A percentile compares a stretch with the other conserved stretches of the same genome.
Conservation (phyloP, 2,888 invertebrate species). For the Ditula angustiorana region DNA sequence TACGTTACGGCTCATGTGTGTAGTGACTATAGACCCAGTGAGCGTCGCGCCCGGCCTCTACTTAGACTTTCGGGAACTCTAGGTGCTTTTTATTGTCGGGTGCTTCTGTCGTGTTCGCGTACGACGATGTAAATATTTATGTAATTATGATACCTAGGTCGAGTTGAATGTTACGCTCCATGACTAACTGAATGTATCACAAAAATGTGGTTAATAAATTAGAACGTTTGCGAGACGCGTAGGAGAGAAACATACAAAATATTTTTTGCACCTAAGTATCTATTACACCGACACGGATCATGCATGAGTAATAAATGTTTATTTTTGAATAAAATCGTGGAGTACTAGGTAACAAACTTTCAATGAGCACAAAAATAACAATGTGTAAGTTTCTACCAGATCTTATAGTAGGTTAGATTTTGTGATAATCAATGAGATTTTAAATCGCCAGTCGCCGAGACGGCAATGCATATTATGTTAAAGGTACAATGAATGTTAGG, state of each 20-base stretch:
- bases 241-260: conserved; percentile 29
- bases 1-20: conserved; percentile 63
- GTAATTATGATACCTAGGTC: conserved; percentile 64
- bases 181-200: conserved; percentile 72
- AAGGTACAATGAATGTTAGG: conserved; percentile 80
- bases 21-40: conserved; percentile 56
- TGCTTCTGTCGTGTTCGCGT: conserved; percentile 82
- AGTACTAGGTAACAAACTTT: conserved; percentile 53
- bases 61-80: conserved; percentile 81
- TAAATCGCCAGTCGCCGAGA: conserved; percentile 66
- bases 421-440: conserved; percentile 85
- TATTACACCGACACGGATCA: conserved; percentile 34
- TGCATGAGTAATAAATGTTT: conserved; percentile 33
- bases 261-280: conserved; percentile 38
- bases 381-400: conserved; percentile 78
- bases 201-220: conserved; percentile 50
- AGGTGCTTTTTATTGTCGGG: conserved; percentile 85
- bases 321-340: conserved; percentile 26
- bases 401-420: conserved; percentile 81
- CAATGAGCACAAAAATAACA: conserved; percentile 79
- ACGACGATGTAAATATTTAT: conserved; percentile 81
- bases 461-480: conserved; percentile 69
- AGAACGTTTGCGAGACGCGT: conserved; percentile 36
- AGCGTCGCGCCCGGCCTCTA: conserved; percentile 70
- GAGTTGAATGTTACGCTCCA: conserved; percentile 71